Evolutionary conservation across 2,113 vertebrate species (phyloP).

Genomic region (Sardina pilchardus): DNA sequence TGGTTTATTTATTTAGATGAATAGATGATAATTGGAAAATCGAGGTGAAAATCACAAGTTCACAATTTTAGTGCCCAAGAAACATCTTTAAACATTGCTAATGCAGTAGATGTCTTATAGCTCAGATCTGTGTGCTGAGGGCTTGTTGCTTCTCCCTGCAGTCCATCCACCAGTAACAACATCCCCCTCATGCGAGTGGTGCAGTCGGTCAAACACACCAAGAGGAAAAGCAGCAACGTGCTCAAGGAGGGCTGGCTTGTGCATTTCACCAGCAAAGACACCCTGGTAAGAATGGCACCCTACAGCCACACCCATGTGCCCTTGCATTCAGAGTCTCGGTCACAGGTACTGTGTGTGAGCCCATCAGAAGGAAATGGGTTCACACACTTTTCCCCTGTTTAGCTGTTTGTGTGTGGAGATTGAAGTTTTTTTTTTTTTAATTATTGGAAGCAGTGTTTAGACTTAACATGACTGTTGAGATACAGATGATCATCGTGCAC

Average conservation of each 20-base stretch:
- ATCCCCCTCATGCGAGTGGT: conserved; percentile 97
- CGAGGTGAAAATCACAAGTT: no score
- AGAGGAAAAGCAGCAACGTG: conserved; percentile 91
- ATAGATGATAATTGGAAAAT: no score
- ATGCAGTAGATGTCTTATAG: no score
- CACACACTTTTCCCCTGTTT: background rate
- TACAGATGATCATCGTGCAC: background rate
- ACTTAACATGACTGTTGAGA: background rate
- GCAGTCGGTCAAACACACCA: conserved; percentile 93
- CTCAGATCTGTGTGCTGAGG: background rate
- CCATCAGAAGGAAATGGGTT: background rate
- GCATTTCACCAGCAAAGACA: conserved; percentile 94
- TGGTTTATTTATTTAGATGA: no score
- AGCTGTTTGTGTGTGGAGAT: background rate
- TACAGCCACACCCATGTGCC: no score
- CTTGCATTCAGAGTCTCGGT: background rate
- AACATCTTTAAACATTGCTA: no score
- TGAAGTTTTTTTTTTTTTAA: background rate
- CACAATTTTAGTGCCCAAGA: no score
- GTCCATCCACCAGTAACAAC: conserved; percentile 93
- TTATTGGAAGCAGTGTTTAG: background rate
- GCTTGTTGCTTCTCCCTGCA: conserved; percentile 39
- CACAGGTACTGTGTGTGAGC: background rate
- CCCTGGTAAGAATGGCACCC: conserved; percentile 73
- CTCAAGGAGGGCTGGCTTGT: conserved; percentile 98